Evolutionary conservation across 2,888 invertebrate species (phyloP), one percentile per base, ranked within the genome.

Genomic region (Rhogogaster chlorosoma): DNA sequence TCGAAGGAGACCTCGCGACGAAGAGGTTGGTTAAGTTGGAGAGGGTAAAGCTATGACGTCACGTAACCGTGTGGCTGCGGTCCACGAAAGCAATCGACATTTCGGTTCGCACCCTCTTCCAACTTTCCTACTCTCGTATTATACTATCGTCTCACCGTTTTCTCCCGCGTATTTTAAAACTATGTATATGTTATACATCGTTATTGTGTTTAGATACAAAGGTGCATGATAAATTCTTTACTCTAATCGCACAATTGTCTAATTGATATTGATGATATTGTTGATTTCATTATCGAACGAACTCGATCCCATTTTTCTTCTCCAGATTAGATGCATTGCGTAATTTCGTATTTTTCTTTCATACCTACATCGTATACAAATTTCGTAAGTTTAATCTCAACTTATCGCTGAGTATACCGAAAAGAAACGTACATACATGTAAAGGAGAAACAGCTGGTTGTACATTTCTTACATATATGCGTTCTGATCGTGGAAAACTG

Each of bases 41-140:
- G n/a, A 53, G 77, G 49, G 53, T 32, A 53, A 77, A 61, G 61
- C 22, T 45, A 45, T 67, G 83, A 83, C 83, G 83, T 83, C 83
- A 83, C 70, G 83, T 70, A 67, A 83, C 67, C n/a, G n/a, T 26
- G 67, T 83, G 83, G 83, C 70, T 83, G 83, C 67, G 83, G 83
- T 83, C 45, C 70, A 67, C 67, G 83, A 83, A 80, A 80, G 83
- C 70, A 83, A 67, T 83, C 83, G 83, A 83, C 83, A 83, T 83
- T 83, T 83, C 83, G 49, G 38, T 45, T 83, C 67, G 61, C 80
- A 57, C 83, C 83, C 67, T 83, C 83, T 83, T 83, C 83, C 29
- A 45, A 45, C 67, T 83, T 83, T 83, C 32, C 67, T 70, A n/a
- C 61, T 64, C 22, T 18, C 32, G 38, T 38, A 77, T 42, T 38